Percentiles rank a stretch among this genome's conserved stretches.
These are phyloP conservation scores for Nemopilema nomurai DNA, from an alignment of 30 jellyfish, hydroid and myxozoan genomes.

Conservation along the genomic window DNA sequence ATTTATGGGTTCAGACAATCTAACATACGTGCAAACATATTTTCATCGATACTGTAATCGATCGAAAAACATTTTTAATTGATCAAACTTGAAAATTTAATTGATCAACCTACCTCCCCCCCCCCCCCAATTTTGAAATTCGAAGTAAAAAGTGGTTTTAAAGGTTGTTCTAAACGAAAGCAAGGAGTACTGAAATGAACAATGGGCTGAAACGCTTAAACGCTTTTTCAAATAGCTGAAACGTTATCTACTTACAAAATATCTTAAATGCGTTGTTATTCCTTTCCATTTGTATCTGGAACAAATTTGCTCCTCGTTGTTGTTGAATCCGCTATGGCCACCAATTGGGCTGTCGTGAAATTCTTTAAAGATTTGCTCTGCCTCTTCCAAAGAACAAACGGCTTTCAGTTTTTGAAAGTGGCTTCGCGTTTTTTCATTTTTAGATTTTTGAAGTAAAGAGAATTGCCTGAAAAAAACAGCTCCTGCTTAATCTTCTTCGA, in stretches of 20 bases:
- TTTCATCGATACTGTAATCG: too few relatives aligned
- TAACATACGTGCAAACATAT: too few relatives aligned
- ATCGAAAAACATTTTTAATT: too few relatives aligned
- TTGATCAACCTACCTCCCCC: too few relatives aligned
- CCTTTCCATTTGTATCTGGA: constrained; percentile 25
- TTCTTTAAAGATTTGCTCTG: constrained; percentile 6
- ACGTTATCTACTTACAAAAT: constrained; percentile 3
- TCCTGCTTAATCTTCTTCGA: not conserved
- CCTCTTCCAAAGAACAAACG: constrained; percentile 24
- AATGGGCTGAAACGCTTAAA: not conserved
- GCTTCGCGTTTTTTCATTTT: constrained; percentile 7
- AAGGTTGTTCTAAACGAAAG: not conserved
- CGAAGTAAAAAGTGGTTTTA: not conserved
- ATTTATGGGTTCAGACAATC: too few relatives aligned
- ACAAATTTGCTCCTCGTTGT: constrained; percentile 12
- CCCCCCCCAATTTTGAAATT: not conserved
- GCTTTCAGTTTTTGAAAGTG: constrained; percentile 21
- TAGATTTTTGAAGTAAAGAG: not conserved
- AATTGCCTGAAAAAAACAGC: constrained; percentile 8
- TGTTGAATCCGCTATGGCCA: constrained; percentile 30
- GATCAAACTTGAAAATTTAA: too few relatives aligned
- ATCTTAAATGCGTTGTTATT: constrained; percentile 23
- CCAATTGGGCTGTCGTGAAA: constrained; percentile 49
- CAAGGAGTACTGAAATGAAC: not conserved
- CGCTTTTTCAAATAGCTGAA: not conserved